Evolutionary conservation across 2,113 vertebrate genomes (phyloP).

Genomic region (Eclectus roratus): DNA sequence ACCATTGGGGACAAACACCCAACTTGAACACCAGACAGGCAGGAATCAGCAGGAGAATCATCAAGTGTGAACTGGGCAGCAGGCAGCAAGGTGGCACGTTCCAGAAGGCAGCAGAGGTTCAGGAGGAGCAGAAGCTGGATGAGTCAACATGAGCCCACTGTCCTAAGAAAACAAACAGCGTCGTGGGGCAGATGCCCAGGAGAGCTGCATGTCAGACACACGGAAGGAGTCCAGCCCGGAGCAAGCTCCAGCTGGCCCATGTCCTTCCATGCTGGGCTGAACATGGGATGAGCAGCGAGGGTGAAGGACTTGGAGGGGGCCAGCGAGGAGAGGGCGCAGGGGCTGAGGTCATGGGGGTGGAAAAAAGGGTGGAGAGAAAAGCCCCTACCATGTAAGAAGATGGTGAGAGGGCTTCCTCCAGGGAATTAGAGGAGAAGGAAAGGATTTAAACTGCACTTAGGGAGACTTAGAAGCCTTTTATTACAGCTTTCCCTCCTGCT

Average conservation of each 20-base stretch:
- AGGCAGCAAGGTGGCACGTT: background rate
- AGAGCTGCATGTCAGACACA: fast-evolving
- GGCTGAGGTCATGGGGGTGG: background rate
- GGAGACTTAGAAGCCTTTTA: background rate
- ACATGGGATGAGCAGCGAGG: fast-evolving
- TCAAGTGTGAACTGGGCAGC: fast-evolving
- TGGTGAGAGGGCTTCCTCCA: background rate
- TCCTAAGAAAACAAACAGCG: fast-evolving
- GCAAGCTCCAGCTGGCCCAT: background rate
- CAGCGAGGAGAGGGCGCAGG: background rate
- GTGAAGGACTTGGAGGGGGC: background rate
- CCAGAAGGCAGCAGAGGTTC: background rate
- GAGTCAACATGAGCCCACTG: background rate
- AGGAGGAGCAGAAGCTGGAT: background rate
- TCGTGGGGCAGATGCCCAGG: background rate
- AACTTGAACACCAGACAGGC: fast-evolving
- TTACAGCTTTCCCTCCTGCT: background rate
- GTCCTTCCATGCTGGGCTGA: fast-evolving
- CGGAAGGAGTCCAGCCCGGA: background rate
- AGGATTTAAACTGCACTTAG: background rate
- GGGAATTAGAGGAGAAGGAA: background rate
- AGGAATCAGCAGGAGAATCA: background rate
- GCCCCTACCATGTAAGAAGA: fast-evolving
- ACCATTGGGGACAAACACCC: background rate
- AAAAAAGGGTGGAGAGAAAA: background rate